Evolutionary conservation across 1,140 invertebrate species (phyloP), one percentile per base, ranked within the genome.

Genomic region (Hesperophylax magnus): DNA sequence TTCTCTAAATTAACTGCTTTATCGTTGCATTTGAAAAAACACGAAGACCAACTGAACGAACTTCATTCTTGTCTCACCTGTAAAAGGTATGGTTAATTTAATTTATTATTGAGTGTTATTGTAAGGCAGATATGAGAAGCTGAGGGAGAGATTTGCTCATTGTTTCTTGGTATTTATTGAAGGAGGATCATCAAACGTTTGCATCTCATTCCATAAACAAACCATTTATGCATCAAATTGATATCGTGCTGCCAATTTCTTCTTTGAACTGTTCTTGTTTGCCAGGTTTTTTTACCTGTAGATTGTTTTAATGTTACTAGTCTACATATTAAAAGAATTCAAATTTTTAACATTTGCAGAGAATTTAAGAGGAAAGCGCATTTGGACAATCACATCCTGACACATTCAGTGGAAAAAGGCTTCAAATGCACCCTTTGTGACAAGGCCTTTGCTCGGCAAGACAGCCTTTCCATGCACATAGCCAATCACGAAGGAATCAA

Each of bases 401-500:
- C 87, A 0, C 90, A 91, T 82, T 85, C 87, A 2, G 84, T 85
- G 60, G 86, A 88, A 18, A 86, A 86, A 56, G 87, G 86, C 0
- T 87, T 86, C 34, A 86, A 81, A 5, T 90, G 89, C 67, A 85
- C 87, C 2, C 82, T 85, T 1, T 90, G 89, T 69, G 76, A 72
- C 5, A 86, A 86, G 79, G 86, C 81, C n/a, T 89, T 89, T 72
- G 78, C 86, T 0, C 86, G 85, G 17, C 84, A 87, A 84, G 86
- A 88, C 52, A 86, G 84, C 58, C 81, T 89, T 17, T 81, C 88
- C 15, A 82, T 84, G 1, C 88, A 89, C 65, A 84, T 85, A 69
- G 86, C 88, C 84, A 85, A 87, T 14, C 92, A 93, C 82, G 90
- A 89, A 77, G 86, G 89, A 0, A 89, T 90, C 60, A 89, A 92